These are phyloP conservation scores for Mus minutoides DNA, from an alignment of 2,797 vertebrate genomes.

Conservation along the genomic window DNA sequence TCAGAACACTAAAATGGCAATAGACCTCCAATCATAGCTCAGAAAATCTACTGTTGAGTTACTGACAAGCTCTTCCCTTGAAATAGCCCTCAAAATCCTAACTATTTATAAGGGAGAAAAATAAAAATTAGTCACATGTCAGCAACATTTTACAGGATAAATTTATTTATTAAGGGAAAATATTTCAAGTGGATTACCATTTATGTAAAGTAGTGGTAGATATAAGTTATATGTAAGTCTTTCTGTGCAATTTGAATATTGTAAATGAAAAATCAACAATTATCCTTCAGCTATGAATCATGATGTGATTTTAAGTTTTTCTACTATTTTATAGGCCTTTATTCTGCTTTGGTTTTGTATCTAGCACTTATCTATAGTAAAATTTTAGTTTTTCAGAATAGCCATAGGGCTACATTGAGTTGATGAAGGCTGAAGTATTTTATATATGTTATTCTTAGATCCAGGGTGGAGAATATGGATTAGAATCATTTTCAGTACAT, in stretches of 20 bases:
- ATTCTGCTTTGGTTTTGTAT: constrained; percentile 79
- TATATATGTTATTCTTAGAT: constrained; percentile 62
- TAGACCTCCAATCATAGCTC: not conserved
- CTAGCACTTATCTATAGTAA: constrained; percentile 81
- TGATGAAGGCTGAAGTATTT: constrained; percentile 79
- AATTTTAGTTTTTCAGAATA: constrained; percentile 69
- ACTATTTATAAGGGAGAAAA: constrained; percentile 29
- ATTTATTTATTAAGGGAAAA: constrained; percentile 29
- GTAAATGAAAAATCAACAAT: constrained; percentile 81
- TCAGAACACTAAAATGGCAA: too few species aligned
- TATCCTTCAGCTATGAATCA: constrained; percentile 71
- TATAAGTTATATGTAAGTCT: not conserved
- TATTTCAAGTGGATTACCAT: constrained; percentile 49
- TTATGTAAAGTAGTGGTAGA: constrained; percentile 36
- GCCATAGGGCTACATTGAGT: constrained; percentile 74
- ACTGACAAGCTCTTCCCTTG: not conserved
- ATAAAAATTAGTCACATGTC: constrained; percentile 41
- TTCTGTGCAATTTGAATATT: constrained; percentile 69
- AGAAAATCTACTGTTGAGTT: not conserved
- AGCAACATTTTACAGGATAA: constrained; percentile 44
- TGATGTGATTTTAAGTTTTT: constrained; percentile 83
- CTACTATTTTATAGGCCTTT: constrained; percentile 80
- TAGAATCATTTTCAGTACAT: constrained; percentile 43
- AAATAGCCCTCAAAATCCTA: not conserved
- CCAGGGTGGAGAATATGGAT: not conserved